phyloP scores from a whole-genome alignment of 2,888 invertebrate species.

The Rhagophthalmus giganteus region DNA sequence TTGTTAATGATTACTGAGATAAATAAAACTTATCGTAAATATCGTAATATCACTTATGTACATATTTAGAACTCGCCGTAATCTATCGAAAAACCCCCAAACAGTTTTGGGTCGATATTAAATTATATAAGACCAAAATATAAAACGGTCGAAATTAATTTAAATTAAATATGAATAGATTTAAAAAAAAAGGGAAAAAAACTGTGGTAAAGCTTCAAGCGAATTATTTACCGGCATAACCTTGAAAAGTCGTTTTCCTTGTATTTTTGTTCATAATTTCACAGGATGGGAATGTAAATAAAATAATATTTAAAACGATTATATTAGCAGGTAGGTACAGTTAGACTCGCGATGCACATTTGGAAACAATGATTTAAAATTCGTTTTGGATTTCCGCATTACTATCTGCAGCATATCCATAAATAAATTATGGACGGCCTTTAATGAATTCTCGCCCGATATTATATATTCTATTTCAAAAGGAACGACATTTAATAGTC shows the following conservation, averaged over 20 bases:
- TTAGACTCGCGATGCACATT: background rate
- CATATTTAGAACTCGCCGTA: too few species aligned
- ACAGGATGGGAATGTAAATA: background rate
- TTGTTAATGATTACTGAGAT: too few species aligned
- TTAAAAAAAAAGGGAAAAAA: too few species aligned
- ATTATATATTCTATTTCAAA: too few species aligned
- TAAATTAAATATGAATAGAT: background rate
- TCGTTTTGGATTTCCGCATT: background rate
- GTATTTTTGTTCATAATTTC: background rate
- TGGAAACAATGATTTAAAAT: too few species aligned
- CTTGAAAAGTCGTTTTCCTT: slow-evolving; percentile 1
- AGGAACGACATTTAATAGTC: too few species aligned
- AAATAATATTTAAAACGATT: background rate
- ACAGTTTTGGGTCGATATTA: background rate
- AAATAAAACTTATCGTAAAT: too few species aligned
- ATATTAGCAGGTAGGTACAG: background rate
- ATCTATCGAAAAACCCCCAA: too few species aligned
- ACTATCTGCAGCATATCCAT: background rate
- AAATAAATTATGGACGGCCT: background rate
- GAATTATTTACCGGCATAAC: background rate
- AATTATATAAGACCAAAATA: background rate
- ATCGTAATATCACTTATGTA: too few species aligned
- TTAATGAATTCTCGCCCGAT: too few species aligned
- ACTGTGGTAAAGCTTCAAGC: too few species aligned
- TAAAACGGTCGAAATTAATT: background rate